Evolutionary conservation across 2,113 vertebrate genomes (phyloP).

Genomic region (Phycodurus eques): DNA sequence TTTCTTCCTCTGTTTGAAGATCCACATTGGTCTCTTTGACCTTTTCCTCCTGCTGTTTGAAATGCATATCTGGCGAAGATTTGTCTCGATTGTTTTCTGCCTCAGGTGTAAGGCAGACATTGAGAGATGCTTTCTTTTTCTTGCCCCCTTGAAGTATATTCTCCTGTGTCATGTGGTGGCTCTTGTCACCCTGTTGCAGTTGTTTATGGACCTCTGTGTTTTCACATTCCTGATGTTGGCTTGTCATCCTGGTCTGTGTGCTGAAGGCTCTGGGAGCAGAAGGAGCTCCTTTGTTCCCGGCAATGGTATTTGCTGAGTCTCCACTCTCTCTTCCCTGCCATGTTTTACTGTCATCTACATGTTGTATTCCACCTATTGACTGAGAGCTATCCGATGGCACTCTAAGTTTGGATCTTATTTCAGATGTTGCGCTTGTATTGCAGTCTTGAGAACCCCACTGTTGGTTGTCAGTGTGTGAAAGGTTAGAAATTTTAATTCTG

Average conservation of each 20-base stretch:
- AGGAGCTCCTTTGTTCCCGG: slow-evolving; percentile 40
- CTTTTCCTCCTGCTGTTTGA: slow-evolving; percentile 25
- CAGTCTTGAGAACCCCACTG: slow-evolving; percentile 42
- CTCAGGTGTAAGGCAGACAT: slow-evolving; percentile 61
- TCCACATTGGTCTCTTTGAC: slow-evolving; percentile 12
- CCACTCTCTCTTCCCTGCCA: slow-evolving; percentile 26
- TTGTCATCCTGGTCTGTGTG: slow-evolving; percentile 45
- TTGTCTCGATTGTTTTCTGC: slow-evolving; percentile 43
- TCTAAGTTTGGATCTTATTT: slow-evolving; percentile 50
- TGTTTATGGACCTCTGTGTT: slow-evolving; percentile 55
- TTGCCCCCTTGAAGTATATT: slow-evolving; percentile 59
- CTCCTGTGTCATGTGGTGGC: slow-evolving; percentile 61
- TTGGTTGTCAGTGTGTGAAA: slow-evolving; percentile 47
- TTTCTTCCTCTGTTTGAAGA: slow-evolving; percentile 43
- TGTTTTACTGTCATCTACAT: slow-evolving; percentile 37
- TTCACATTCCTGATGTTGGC: slow-evolving; percentile 53
- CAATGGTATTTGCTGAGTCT: slow-evolving; percentile 64
- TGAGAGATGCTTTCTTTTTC: slow-evolving; percentile 66
- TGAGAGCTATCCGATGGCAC: slow-evolving; percentile 51
- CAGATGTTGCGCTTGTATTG: slow-evolving; percentile 24
- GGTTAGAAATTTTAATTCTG: slow-evolving; percentile 48
- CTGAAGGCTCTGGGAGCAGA: slow-evolving; percentile 40
- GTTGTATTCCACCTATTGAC: slow-evolving; percentile 27
- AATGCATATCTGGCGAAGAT: slow-evolving; percentile 22
- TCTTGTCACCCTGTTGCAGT: slow-evolving; percentile 45